phyloP scores from a whole-genome alignment of 1,140 invertebrate species.

The Acromyrmex echinatior region DNA sequence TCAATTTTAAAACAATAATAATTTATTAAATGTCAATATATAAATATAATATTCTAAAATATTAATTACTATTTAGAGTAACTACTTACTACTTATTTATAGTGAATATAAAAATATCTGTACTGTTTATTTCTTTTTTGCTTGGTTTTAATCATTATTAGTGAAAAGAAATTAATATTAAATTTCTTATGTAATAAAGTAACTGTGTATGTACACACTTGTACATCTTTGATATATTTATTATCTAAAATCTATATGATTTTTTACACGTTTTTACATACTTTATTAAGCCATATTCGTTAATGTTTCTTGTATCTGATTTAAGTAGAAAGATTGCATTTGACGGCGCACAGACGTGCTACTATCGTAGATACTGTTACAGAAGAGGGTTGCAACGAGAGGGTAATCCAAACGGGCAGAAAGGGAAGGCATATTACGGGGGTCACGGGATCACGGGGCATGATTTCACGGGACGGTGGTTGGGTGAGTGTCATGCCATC shows the following conservation, averaged over 20 bases:
- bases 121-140: neutral
- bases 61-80: neutral
- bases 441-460: conserved; percentile 76
- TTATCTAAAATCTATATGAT: neutral
- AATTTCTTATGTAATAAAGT: neutral
- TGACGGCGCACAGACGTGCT: neutral
- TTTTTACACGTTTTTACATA: neutral
- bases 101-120: neutral
- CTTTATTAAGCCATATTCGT: neutral
- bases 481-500: conserved; percentile 82
- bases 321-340: conserved; percentile 19
- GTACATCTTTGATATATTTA: no score
- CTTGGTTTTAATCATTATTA: neutral
- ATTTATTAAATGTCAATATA: neutral
- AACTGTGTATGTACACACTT: no score
- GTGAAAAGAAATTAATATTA: neutral
- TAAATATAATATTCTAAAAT: neutral
- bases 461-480: conserved; percentile 84
- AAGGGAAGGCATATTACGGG: conserved; percentile 28
- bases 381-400: conserved; percentile 46
- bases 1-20: neutral
- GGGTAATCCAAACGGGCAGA: conserved; percentile 22
- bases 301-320: neutral
- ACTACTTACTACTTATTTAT: no score
- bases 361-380: neutral